Evolutionary conservation across 2,888 invertebrate species (phyloP), one percentile per base, ranked within the genome.

Genomic region (Platycheirus albimanus): DNA sequence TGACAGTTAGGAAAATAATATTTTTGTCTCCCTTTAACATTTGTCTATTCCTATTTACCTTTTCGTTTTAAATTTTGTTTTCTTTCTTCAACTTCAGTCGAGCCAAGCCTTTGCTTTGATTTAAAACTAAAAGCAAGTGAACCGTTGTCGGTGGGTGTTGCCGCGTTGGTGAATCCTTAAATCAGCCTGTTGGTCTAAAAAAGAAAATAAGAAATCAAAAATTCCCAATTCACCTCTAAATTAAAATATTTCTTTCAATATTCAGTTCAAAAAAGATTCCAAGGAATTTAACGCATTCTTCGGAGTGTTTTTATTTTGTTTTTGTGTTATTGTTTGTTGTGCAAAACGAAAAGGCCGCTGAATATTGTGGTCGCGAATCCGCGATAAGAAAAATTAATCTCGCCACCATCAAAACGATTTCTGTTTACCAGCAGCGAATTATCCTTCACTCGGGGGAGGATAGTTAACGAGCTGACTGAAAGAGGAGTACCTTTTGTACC

Each of bases 381-480:
- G n/a, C n/a, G n/a, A n/a, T n/a, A 64, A 20, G 17, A 49, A 11
- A 47, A 10, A 11, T 5, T 24, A n/a, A 28, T 51, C 41, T 69
- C 58, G 58, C 33, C 61, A 54, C 33, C 61, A 67, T 43, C 41
- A 47, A 66, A 61, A 66, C 61, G 19, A 76, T 72, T 66, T 36
- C 38, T 67, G 66, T 54, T 63, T 49, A 81, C 61, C 17, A 61
- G n/a, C 76, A 38, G 45, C 58, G 52, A 28, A 61, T 63, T 71
- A 76, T 80, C 80, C 80, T 80, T 75, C 69, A 66, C 52, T 76
- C 76, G 81, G 71, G 76, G 66, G 71, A 81, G 76, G 81, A 81
- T 81, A 81, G 63, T 15, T 58, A 80, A 64, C 56, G 54, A 28
- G 30, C 30, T 8, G 7, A 4, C 5, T n/a, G n/a, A n/a, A n/a